These are phyloP conservation scores for Orchestia grillus DNA, from an alignment of 1,140 invertebrate genomes.

Conservation along the genomic window DNA sequence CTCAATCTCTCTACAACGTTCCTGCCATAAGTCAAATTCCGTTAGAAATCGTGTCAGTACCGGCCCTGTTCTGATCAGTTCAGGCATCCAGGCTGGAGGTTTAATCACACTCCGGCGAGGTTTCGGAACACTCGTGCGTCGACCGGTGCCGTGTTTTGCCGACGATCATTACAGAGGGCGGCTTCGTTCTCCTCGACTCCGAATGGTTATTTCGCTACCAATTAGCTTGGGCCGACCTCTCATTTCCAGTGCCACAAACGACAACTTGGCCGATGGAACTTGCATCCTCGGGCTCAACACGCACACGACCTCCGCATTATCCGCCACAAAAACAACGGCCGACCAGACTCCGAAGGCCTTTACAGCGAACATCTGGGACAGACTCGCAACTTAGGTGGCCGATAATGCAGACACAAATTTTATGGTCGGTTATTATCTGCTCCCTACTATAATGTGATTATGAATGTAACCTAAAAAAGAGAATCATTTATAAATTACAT, in stretches of 20 bases:
- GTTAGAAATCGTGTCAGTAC: not conserved
- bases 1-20: conserved; percentile 54
- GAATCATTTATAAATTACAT: not conserved
- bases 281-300: conserved; percentile 29
- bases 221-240: conserved; percentile 50
- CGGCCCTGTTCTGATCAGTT: conserved; percentile 21
- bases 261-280: conserved; percentile 45
- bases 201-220: conserved; percentile 52
- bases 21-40: conserved; percentile 41
- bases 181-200: conserved; percentile 6
- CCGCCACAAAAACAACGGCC: conserved; percentile 30
- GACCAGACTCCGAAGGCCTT: not conserved
- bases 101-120: conserved; percentile 36
- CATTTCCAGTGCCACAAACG: conserved; percentile 54
- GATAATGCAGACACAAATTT: conserved; percentile 48
- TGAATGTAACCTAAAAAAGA: not conserved
- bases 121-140: not conserved
- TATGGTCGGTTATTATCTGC: conserved; percentile 15
- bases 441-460: conserved; percentile 33
- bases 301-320: conserved; percentile 32
- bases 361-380: conserved; percentile 38
- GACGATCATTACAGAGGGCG: conserved; percentile 36
- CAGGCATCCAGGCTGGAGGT: not conserved
- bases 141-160: conserved; percentile 15
- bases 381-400: conserved; percentile 43